These are phyloP conservation scores for Heliocidaris tuberculata DNA, from an alignment of 35 echinoderm and acorn worm species.

Conservation along the genomic window DNA sequence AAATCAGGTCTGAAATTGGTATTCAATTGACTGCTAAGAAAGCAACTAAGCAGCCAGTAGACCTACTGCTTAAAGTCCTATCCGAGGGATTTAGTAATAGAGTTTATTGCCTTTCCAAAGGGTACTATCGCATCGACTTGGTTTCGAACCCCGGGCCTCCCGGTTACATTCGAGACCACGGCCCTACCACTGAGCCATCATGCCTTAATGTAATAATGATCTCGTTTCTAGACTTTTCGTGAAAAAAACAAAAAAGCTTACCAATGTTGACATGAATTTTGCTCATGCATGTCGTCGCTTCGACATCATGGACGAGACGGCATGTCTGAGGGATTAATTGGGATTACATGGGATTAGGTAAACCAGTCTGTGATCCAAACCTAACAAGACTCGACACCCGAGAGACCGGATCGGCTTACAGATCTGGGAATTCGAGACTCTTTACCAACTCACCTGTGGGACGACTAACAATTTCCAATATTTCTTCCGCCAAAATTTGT, in stretches of 20 bases:
- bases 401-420: neutral
- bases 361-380: slow-evolving; percentile 1
- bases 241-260: neutral
- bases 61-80: no score
- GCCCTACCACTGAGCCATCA: neutral
- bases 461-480: neutral
- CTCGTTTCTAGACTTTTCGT: neutral
- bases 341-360: slow-evolving; percentile 3
- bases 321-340: neutral
- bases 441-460: neutral
- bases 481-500: neutral
- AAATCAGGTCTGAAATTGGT: no score
- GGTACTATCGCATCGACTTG: neutral
- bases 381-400: neutral
- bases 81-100: no score
- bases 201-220: neutral
- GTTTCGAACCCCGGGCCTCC: neutral
- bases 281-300: neutral
- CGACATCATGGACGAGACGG: neutral
- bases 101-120: no score
- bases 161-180: neutral
- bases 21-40: no score
- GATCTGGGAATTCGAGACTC: neutral
- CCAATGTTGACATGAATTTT: neutral
- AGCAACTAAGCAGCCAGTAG: no score